These are phyloP conservation scores for Lasiommata megera DNA, from an alignment of 2,888 invertebrate species.

Conservation along the genomic window DNA sequence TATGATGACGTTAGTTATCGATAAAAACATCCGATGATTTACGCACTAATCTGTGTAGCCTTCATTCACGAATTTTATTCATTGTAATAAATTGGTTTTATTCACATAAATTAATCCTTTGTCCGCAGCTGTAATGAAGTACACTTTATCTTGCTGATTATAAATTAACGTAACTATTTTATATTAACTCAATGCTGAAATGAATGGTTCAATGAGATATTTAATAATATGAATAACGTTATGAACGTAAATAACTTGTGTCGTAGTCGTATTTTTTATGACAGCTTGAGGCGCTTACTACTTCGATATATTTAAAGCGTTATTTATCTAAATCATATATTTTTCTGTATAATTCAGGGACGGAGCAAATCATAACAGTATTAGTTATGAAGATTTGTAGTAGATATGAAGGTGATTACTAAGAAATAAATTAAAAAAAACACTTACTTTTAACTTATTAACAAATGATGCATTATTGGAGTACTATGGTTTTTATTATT, in stretches of 20 bases:
- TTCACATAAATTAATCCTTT: conserved; percentile 24
- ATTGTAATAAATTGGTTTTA: conserved; percentile 25
- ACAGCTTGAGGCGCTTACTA: background rate
- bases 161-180: background rate
- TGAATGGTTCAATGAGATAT: background rate
- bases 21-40: conserved; percentile 36
- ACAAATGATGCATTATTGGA: no score
- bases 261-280: conserved; percentile 2
- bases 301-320: background rate
- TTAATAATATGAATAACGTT: conserved; percentile 3
- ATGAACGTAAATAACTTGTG: conserved; percentile 5
- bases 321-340: conserved; percentile 3
- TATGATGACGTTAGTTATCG: conserved; percentile 39
- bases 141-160: background rate
- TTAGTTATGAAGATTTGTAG: no score
- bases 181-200: conserved; percentile 2
- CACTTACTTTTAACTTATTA: no score
- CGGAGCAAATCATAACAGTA: background rate
- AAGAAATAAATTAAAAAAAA: no score
- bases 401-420: no score
- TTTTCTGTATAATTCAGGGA: background rate
- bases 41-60: conserved; percentile 32
- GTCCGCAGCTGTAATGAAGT: conserved; percentile 12
- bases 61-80: conserved; percentile 22
- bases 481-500: no score